A percentile compares a stretch with the other conserved stretches of the same genome.
These are phyloP conservation scores for Sebastes kiyomatsui DNA, from an alignment of 2,797 vertebrate genomes.

Conservation along the genomic window DNA sequence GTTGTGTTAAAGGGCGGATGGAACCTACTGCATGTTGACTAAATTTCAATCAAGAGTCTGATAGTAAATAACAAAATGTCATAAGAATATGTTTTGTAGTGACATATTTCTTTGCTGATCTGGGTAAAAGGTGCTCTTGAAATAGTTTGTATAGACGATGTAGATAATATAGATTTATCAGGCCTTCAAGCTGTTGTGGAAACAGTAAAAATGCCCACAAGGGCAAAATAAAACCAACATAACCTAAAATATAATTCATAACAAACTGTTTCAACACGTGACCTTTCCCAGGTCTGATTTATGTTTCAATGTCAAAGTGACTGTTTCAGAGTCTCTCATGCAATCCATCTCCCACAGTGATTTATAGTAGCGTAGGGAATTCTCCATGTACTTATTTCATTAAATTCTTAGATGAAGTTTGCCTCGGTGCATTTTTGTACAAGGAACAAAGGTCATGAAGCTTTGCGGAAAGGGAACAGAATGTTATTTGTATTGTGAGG, in stretches of 20 bases:
- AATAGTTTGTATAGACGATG: slow-evolving; percentile 30
- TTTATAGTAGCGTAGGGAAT: slow-evolving; percentile 59
- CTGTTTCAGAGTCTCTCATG: slow-evolving; percentile 55
- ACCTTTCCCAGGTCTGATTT: slow-evolving; percentile 57
- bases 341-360: slow-evolving; percentile 54
- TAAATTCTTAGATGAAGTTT: slow-evolving; percentile 64
- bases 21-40: slow-evolving; percentile 62
- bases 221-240: slow-evolving; percentile 21
- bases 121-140: slow-evolving; percentile 39
- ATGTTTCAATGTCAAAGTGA: slow-evolving; percentile 59
- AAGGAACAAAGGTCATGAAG: slow-evolving; percentile 45
- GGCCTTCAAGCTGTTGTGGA: slow-evolving; percentile 2
- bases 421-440: slow-evolving; percentile 63
- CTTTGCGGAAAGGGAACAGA: slow-evolving; percentile 54
- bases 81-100: slow-evolving; percentile 34
- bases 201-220: slow-evolving; percentile 1
- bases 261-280: slow-evolving; percentile 37
- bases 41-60: slow-evolving; percentile 48
- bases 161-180: slow-evolving; percentile 4
- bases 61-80: slow-evolving; percentile 42
- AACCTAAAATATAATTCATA: slow-evolving; percentile 12
- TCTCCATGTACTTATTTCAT: slow-evolving; percentile 64
- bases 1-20: slow-evolving; percentile 35
- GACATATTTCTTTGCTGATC: slow-evolving; percentile 31
- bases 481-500: slow-evolving; percentile 46